Evolutionary conservation across 1,140 invertebrate species (phyloP).

Genomic region (Lepidotrigona ventralis): DNA sequence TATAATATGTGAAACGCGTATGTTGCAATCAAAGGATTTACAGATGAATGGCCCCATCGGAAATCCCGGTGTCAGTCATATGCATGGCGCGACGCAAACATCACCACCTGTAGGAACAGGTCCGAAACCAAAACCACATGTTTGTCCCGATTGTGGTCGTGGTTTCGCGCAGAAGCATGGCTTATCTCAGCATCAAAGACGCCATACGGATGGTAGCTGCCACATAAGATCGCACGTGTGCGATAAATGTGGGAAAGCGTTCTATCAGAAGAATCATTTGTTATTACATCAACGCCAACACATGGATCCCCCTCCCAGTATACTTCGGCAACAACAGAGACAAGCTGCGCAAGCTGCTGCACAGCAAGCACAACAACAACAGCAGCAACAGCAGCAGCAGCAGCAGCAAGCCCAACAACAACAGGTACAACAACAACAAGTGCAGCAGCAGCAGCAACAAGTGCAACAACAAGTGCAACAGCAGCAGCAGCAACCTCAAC

Average conservation of each 20-base stretch:
- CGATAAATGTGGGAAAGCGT: constrained; percentile 91
- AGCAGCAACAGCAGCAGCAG: constrained; percentile 68
- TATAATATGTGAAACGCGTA: not conserved
- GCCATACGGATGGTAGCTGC: constrained; percentile 89
- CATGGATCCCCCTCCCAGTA: constrained; percentile 85
- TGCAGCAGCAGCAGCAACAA: constrained; percentile 69
- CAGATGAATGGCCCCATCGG: constrained; percentile 78
- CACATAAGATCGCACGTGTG: constrained; percentile 90
- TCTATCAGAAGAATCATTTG: constrained; percentile 92
- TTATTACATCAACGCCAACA: constrained; percentile 90
- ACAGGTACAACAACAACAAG: constrained; percentile 73
- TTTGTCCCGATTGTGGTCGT: constrained; percentile 91
- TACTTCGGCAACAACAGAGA: constrained; percentile 79
- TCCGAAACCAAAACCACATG: constrained; percentile 87
- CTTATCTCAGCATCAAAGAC: constrained; percentile 86
- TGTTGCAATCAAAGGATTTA: constrained; percentile 54
- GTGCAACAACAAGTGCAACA: constrained; percentile 66
- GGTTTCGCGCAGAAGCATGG: constrained; percentile 92
- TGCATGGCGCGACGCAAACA: constrained; percentile 78
- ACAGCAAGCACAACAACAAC: constrained; percentile 71
- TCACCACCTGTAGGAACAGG: constrained; percentile 76
- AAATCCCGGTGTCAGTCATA: constrained; percentile 75
- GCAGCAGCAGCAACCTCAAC: constrained; percentile 63
- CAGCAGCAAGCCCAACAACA: constrained; percentile 71
- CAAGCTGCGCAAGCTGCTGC: constrained; percentile 78